Conservation (phyloP, 2,113 vertebrate genomes). For the Gobio gobio region DNA sequence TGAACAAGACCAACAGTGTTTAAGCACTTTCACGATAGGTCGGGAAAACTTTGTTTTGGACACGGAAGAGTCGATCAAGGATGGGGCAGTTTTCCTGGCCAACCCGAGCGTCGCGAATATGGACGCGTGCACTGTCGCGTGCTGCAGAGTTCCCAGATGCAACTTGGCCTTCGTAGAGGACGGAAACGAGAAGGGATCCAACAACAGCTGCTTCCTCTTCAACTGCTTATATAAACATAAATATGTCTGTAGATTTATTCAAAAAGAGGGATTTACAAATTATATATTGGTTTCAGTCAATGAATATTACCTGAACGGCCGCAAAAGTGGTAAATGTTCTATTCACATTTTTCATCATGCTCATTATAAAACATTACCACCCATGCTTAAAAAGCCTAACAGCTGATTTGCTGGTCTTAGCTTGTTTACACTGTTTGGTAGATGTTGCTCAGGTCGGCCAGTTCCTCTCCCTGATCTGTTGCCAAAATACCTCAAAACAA, state of each 20-base stretch:
- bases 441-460: too few species aligned
- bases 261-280: slow-evolving; percentile 77
- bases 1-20: slow-evolving; percentile 24
- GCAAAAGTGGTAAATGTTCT: neutral
- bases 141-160: slow-evolving; percentile 77
- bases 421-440: neutral
- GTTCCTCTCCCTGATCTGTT: too few species aligned
- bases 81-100: slow-evolving; percentile 81
- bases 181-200: neutral
- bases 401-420: neutral
- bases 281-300: slow-evolving; percentile 75
- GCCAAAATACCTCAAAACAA: too few species aligned
- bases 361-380: neutral
- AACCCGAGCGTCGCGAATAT: slow-evolving; percentile 62
- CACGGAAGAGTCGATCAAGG: slow-evolving; percentile 78
- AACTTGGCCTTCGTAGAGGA: slow-evolving; percentile 84
- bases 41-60: slow-evolving; percentile 82
- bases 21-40: slow-evolving; percentile 68
- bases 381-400: neutral
- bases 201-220: slow-evolving; percentile 81
- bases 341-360: neutral
- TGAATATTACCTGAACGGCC: slow-evolving; percentile 65
- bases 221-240: slow-evolving; percentile 83
- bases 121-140: slow-evolving; percentile 76
- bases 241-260: slow-evolving; percentile 87